Evolutionary conservation across 2,888 invertebrate species (phyloP).

Genomic region (Drosophila multiciliata): DNA sequence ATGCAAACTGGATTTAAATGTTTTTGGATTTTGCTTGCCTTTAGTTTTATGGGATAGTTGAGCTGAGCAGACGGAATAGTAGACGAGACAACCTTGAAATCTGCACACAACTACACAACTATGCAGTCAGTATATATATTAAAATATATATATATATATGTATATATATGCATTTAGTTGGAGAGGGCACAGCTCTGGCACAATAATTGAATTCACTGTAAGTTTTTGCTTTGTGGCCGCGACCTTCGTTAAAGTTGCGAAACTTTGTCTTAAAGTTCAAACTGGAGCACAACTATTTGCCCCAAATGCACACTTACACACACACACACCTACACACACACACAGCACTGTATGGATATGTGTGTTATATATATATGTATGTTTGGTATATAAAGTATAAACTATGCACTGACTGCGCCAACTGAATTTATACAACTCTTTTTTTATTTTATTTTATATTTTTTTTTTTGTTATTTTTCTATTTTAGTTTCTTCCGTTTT

Average conservation of each 20-base stretch:
- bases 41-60: neutral
- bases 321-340: conserved; percentile 11
- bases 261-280: conserved; percentile 77
- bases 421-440: conserved; percentile 62
- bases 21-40: neutral
- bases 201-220: conserved; percentile 62
- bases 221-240: conserved; percentile 68
- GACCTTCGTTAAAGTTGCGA: conserved; percentile 77
- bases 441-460: conserved; percentile 1
- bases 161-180: conserved; percentile 8
- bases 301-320: conserved; percentile 64
- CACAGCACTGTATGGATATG: conserved; percentile 8
- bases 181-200: conserved; percentile 44
- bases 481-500: conserved; percentile 9
- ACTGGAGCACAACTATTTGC: conserved; percentile 81
- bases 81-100: conserved; percentile 47
- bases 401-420: conserved; percentile 55
- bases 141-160: conserved; percentile 2
- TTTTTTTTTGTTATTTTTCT: conserved; percentile 8
- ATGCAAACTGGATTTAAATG: neutral
- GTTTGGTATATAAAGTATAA: conserved; percentile 34
- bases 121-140: neutral
- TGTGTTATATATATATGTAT: conserved; percentile 10
- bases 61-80: conserved; percentile 7
- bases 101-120: conserved; percentile 8